These are phyloP conservation scores for Brienomyrus brachyistius DNA, from an alignment of 2,113 vertebrate genomes.

Conservation along the genomic window DNA sequence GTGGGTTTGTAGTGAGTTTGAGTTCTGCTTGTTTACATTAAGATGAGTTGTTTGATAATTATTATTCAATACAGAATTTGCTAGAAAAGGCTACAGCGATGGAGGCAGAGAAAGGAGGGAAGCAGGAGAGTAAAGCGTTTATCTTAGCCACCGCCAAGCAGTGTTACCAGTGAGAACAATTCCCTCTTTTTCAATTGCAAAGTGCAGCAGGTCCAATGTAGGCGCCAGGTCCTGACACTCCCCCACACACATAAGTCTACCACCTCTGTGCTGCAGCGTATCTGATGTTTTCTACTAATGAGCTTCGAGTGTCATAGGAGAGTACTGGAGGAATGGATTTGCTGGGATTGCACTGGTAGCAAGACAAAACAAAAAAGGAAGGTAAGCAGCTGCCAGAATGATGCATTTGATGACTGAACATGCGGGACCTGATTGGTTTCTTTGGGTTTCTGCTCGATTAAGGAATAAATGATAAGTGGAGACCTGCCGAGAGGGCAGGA, in stretches of 20 bases:
- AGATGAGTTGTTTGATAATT: neutral
- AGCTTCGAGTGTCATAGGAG: neutral
- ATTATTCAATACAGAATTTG: neutral
- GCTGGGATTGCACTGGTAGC: constrained; percentile 45
- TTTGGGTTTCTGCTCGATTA: constrained; percentile 27
- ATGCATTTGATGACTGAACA: constrained; percentile 35
- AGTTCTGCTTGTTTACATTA: neutral
- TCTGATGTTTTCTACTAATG: neutral
- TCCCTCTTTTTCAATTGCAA: neutral
- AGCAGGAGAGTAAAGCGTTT: neutral
- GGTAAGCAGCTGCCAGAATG: constrained; percentile 24
- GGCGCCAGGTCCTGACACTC: neutral
- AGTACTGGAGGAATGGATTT: neutral
- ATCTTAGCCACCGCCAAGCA: neutral
- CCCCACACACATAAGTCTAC: neutral
- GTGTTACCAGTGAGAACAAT: neutral
- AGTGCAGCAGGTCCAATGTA: neutral
- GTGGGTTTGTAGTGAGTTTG: neutral
- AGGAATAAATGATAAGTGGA: neutral
- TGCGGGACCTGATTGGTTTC: constrained; percentile 30
- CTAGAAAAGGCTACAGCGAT: neutral
- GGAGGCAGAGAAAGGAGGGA: neutral
- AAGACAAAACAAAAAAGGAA: constrained; percentile 19
- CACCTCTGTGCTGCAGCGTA: neutral
- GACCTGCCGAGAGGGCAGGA: constrained; percentile 27